These are phyloP conservation scores for Plutomurus gul DNA, from an alignment of 1,140 invertebrate genomes.

Conservation along the genomic window DNA sequence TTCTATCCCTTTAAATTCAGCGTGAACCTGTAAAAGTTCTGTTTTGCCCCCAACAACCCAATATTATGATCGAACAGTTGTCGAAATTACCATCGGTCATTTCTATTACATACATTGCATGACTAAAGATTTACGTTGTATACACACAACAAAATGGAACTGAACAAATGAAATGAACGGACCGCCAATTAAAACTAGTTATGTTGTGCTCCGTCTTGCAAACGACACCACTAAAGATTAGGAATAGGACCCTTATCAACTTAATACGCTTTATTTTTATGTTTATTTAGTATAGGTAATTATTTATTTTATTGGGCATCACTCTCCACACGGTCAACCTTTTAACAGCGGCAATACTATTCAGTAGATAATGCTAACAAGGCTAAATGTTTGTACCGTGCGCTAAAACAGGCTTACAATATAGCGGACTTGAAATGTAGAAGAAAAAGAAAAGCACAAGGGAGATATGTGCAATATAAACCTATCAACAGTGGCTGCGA, in stretches of 20 bases:
- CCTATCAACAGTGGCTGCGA: neutral
- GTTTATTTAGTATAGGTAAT: neutral
- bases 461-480: neutral
- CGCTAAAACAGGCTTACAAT: neutral
- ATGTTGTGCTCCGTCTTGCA: neutral
- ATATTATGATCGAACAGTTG: neutral
- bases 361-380: neutral
- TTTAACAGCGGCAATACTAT: neutral
- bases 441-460: neutral
- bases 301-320: neutral
- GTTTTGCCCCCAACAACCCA: neutral
- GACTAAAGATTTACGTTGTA: neutral
- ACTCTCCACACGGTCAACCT: too few species aligned
- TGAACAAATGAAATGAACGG: neutral
- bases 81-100: neutral
- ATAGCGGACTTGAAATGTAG: neutral
- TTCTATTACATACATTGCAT: neutral
- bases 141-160: neutral
- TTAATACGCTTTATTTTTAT: neutral
- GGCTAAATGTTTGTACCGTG: too few species aligned
- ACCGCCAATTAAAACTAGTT: neutral
- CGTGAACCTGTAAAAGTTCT: constrained; percentile 2
- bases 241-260: neutral
- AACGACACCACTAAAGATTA: neutral
- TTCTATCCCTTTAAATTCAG: neutral